Conservation (phyloP, 2,113 vertebrate genomes). For the Melanerpes formicivorus region DNA sequence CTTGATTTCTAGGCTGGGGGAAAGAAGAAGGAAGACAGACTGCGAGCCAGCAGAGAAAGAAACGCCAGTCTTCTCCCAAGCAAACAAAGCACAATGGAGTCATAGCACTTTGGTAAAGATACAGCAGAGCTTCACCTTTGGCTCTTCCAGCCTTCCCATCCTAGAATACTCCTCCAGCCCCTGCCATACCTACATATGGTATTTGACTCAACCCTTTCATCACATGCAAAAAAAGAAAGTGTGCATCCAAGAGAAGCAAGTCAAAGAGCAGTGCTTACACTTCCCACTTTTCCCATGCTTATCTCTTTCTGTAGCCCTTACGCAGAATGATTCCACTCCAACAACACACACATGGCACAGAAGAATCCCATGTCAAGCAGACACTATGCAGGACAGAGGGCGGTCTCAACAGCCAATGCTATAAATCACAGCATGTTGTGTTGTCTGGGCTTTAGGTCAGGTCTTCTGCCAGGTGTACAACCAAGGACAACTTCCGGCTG, state of each 20-base stretch:
- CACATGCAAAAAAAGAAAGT: background rate
- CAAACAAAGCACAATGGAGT: background rate
- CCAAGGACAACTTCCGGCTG: background rate
- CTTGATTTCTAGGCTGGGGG: background rate
- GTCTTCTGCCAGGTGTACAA: background rate
- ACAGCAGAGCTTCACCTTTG: background rate
- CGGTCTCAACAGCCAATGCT: fast-evolving
- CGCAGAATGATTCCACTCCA: background rate
- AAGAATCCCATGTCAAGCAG: background rate
- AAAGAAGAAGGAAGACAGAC: background rate
- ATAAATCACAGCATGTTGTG: fast-evolving
- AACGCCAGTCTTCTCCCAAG: fast-evolving
- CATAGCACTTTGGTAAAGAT: background rate
- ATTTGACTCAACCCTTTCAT: background rate
- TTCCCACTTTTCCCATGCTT: background rate
- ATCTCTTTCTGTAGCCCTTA: background rate
- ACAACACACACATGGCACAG: fast-evolving
- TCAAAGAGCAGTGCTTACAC: background rate
- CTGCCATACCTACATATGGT: fast-evolving
- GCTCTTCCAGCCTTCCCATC: background rate
- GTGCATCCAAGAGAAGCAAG: background rate
- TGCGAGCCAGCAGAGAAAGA: background rate
- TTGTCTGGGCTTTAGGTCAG: background rate
- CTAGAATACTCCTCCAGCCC: background rate
- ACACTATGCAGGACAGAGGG: fast-evolving